Evolutionary conservation across 2,888 invertebrate species (phyloP), one percentile per base, ranked within the genome.

Genomic region (Laspeyria flexula): DNA sequence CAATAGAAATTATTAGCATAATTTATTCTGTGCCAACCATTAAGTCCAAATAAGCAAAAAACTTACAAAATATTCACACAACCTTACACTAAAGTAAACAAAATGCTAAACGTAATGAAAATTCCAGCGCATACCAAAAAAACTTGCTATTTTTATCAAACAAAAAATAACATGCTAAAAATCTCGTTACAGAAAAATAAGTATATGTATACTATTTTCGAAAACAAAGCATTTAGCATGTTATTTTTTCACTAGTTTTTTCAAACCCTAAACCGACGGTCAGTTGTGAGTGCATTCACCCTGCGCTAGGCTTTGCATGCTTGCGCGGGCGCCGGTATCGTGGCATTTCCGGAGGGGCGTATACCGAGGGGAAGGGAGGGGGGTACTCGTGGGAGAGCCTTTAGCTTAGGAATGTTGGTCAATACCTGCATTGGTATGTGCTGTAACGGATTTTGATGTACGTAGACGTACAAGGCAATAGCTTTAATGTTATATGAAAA

Each of bases 241-340:
- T n/a, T n/a, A n/a, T n/a, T n/a, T n/a, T n/a, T n/a, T n/a, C n/a
- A 25, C 25, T 25, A 25, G 25, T 25, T 25, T 30, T 39, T 50
- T 49, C 40, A 30, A 40, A 65, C 61, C 68, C 70, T 76, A 73
- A 70, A 50, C 42, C 54, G 48, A 50, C 50, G 63, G 71, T 74
- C 60, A 52, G 60, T 59, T 43, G 43, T 40, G 65, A 75, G 80
- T 76, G 73, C 84, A 71, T 83, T 83, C 79, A 84, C 81, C 80
- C 75, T 73, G 49, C 44, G 57, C 71, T 77, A 80, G 79, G 83
- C 81, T 83, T 82, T 83, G 85, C 85, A 82, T 86, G 82, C 71
- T 57, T 81, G 86, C 87, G 88, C 85, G 56, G 54, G 86, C 85
- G 86, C 83, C 74, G 81, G 31, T 39, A 15, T 23, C 43, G 48